Conservation (phyloP, 2,888 invertebrate species). For the Sminthurides aquaticus region DNA sequence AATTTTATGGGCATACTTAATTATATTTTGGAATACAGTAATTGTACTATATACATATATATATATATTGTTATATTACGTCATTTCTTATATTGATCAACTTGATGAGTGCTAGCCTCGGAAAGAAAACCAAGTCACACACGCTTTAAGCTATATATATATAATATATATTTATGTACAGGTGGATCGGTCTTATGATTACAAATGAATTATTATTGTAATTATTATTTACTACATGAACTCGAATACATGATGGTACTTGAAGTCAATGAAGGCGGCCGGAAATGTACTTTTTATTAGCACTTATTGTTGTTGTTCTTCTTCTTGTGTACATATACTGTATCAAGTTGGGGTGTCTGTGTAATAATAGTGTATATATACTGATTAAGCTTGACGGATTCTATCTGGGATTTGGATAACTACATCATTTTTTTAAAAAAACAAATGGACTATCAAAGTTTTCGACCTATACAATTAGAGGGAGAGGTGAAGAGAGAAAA, state of each 20-base stretch:
- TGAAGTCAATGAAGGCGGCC: no score
- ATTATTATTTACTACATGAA: not conserved
- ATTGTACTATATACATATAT: not conserved
- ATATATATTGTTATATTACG: not conserved
- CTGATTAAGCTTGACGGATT: no score
- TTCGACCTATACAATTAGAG: no score
- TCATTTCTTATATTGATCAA: no score
- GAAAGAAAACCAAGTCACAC: not conserved
- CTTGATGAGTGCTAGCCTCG: not conserved
- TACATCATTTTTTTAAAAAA: no score
- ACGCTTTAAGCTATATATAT: not conserved
- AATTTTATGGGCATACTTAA: not conserved
- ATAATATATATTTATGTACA: not conserved
- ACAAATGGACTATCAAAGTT: no score
- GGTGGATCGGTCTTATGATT: not conserved
- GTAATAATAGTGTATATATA: no score
- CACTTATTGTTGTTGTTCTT: not conserved
- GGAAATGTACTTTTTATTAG: no score
- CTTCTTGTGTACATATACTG: not conserved
- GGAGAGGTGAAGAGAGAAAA: no score
- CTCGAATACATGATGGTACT: no score
- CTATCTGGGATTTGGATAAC: no score
- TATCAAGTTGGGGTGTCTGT: no score
- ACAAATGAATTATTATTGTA: not conserved
- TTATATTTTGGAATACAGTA: not conserved